Evolutionary conservation across 2,888 invertebrate species (phyloP).

Genomic region (Lasioglossum calceatum): DNA sequence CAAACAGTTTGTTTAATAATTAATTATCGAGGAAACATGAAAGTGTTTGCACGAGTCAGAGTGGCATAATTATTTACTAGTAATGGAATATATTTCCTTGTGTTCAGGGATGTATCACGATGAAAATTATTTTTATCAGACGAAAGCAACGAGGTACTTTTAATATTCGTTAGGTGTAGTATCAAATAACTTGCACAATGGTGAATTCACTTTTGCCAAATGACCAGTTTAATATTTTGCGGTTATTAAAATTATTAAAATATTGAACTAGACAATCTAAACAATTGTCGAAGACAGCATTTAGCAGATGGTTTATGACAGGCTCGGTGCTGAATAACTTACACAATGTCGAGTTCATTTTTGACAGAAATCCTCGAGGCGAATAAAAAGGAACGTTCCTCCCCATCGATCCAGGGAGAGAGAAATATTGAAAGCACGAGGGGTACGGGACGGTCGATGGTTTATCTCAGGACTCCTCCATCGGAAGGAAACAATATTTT

Average conservation of each 20-base stretch:
- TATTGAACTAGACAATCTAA: no score
- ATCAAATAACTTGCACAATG: not conserved
- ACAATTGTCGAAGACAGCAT: no score
- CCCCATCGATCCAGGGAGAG: not conserved
- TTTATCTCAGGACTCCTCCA: not conserved
- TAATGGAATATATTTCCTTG: not conserved
- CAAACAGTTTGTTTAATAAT: not conserved
- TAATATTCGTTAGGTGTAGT: not conserved
- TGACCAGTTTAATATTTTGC: no score
- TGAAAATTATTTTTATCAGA: no score
- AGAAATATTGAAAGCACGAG: not conserved
- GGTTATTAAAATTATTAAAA: no score
- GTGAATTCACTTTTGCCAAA: not conserved
- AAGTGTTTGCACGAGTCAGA: not conserved
- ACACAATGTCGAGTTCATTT: not conserved
- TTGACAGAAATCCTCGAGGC: not conserved
- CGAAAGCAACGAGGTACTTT: not conserved
- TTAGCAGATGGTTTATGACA: no score
- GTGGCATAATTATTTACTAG: not conserved
- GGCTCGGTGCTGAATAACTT: not conserved
- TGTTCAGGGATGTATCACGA: not conserved
- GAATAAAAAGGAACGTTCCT: not conserved
- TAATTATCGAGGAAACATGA: not conserved
- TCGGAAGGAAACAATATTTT: conserved; percentile 31
- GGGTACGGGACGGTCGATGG: not conserved